A percentile compares a stretch with the other conserved stretches of the same genome.
These are phyloP conservation scores for Galago senegalensis DNA, from an alignment of 2,797 vertebrate genomes.

Conservation along the genomic window DNA sequence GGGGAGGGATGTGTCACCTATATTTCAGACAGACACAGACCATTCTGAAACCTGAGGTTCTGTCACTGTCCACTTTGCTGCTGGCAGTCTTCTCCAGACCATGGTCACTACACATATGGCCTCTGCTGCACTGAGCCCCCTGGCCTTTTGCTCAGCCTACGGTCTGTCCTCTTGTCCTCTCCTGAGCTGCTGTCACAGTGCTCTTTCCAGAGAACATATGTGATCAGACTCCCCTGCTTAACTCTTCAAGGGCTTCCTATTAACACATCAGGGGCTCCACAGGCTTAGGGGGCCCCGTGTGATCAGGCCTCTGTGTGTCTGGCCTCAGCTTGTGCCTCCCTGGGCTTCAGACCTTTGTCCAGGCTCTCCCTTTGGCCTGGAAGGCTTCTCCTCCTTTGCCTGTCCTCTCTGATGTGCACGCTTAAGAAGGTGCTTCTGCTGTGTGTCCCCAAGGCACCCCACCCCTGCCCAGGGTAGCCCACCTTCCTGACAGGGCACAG, in stretches of 20 bases:
- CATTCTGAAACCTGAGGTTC: background rate
- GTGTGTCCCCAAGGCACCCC: background rate
- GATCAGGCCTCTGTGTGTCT: background rate
- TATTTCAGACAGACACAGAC: background rate
- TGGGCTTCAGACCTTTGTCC: background rate
- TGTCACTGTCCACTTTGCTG: background rate
- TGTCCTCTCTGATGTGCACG: background rate
- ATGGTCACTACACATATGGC: rapidly evolving
- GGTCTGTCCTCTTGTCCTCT: background rate
- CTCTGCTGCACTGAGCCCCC: background rate
- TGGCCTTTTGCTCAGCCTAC: background rate
- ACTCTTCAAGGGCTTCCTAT: background rate
- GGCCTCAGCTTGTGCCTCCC: background rate
- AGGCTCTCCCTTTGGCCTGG: background rate
- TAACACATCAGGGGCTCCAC: background rate
- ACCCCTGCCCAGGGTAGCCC: background rate
- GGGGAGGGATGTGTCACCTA: background rate
- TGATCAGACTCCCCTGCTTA: background rate
- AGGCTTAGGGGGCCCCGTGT: background rate
- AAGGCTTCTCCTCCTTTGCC: background rate
- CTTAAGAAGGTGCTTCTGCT: background rate
- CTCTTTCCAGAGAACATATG: background rate
- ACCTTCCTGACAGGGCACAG: background rate
- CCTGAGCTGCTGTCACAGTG: background rate
- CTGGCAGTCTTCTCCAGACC: background rate